Percentiles rank a stretch among this genome's conserved stretches.
Evolutionary conservation across 2,113 vertebrate species (phyloP).

Genomic region (Pao palembangensis): DNA sequence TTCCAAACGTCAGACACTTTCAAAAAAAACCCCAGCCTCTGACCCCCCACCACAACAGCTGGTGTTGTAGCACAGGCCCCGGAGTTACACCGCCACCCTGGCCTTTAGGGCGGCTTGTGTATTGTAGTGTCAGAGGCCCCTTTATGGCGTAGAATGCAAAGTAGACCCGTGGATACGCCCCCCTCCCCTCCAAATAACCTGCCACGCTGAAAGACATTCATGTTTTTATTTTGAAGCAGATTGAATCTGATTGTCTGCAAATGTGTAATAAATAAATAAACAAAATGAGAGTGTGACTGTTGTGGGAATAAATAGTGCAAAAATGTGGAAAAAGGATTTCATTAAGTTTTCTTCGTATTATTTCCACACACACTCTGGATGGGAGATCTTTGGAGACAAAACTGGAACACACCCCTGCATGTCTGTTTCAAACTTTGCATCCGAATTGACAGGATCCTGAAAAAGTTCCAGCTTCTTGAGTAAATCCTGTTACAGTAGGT

Average conservation of each 20-base stretch:
- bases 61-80: constrained; percentile 52
- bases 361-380: not conserved
- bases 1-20: constrained; percentile 56
- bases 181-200: too few species aligned
- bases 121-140: constrained; percentile 56
- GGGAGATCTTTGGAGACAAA: not conserved
- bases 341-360: not conserved
- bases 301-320: too few species aligned
- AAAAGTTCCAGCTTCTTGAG: constrained; percentile 6
- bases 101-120: constrained; percentile 51
- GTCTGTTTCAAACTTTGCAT: constrained; percentile 3
- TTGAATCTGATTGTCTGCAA: too few species aligned
- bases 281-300: too few species aligned
- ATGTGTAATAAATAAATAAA: too few species aligned
- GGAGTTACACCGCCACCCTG: constrained; percentile 48
- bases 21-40: constrained; percentile 16
- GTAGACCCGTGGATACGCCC: not conserved
- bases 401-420: not conserved
- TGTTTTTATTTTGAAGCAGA: too few species aligned
- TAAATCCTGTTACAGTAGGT: not conserved
- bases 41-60: constrained; percentile 70
- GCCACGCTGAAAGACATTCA: too few species aligned
- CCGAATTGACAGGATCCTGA: constrained; percentile 15
- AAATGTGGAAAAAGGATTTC: too few species aligned
- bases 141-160: constrained; percentile 38